phyloP scores from a whole-genome alignment of 2,113 vertebrate species.

The Saccopteryx bilineata region DNA sequence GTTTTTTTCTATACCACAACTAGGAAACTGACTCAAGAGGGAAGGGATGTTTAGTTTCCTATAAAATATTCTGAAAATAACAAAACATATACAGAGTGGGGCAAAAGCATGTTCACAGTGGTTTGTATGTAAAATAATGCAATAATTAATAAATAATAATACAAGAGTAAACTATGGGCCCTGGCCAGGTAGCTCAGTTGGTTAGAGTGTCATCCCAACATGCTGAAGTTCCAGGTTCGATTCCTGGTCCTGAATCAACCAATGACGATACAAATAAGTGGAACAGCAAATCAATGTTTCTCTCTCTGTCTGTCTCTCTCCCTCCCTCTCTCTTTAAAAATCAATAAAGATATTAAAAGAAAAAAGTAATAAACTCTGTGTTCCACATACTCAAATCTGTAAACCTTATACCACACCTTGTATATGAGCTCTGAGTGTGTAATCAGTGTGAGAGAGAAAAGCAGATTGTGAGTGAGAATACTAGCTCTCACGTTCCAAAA shows the following conservation, averaged over 20 bases:
- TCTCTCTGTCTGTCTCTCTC: too few relatives aligned
- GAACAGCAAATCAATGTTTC: too few relatives aligned
- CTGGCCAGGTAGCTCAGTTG: too few relatives aligned
- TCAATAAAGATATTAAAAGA: too few relatives aligned
- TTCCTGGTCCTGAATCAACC: too few relatives aligned
- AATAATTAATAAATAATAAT: not conserved
- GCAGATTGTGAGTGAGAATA: conserved; percentile 20
- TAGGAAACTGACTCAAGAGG: conserved; percentile 71
- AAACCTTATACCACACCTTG: not conserved
- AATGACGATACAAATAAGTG: too few relatives aligned
- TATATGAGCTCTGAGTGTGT: not conserved
- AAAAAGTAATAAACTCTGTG: not conserved
- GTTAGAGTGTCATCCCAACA: too few relatives aligned
- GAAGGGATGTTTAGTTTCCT: conserved; percentile 65
- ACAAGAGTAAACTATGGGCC: not conserved
- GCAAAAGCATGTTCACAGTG: not conserved
- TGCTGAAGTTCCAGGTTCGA: too few relatives aligned
- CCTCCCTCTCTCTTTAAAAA: too few relatives aligned
- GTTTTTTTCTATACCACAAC: conserved; percentile 27
- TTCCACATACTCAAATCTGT: not conserved
- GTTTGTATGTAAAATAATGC: not conserved
- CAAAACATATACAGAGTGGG: not conserved
- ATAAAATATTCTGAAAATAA: conserved; percentile 65
- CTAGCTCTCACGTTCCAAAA: conserved; percentile 36
- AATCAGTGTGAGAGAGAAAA: not conserved